Evolutionary conservation across 2,797 vertebrate genomes (phyloP), one percentile per base, ranked within the genome.

Genomic region (Microhierax caerulescens): DNA sequence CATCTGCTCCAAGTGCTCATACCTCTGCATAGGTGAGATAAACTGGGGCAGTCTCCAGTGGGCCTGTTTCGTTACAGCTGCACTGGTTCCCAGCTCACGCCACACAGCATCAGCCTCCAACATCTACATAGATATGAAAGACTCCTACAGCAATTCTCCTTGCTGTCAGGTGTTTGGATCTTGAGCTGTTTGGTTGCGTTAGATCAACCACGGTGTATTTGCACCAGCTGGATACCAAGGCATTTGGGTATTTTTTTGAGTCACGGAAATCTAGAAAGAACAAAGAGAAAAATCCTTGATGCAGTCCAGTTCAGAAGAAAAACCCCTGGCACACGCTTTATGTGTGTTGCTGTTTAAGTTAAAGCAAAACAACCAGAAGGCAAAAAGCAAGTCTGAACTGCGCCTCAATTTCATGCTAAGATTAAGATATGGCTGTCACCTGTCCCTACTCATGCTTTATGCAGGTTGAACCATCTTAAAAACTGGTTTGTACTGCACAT

Each of bases 21-120:
- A 60, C 75, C 64, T 76, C 90, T 92, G 73, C 70, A 11, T 48
- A 85, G 90, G 90, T 84, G 69, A 73, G 92, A 92, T 85, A 93
- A 94, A 56, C 45, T 2, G 4, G n/a, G 2, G 0, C 20, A 12
- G 81, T 63, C 80, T 82, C 92, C 17, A 0, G 0, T 17, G 59
- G 77, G 59, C 56, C 39, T 1, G 0, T 59, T 76, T 63, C 68
- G 48, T 79, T 63, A 41, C 47, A 80, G 68, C 64, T 43, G 32
- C 19, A 2, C 72, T 30, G 19, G n/a, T 11, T 85, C 64, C 68
- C 7, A 4, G 45, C 69, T 94, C 37, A 15, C 4, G 2, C 63
- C 54, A 51, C 15, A 5, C 11, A 5, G 19, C 67, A 92, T 93
- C 93, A 67, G 51, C 70, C 57, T 70, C 86, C 80, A 51, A 69